Evolutionary conservation across 2,888 invertebrate genomes (phyloP), one percentile per base, ranked within the genome.

Genomic region (Phlogophora meticulosa): DNA sequence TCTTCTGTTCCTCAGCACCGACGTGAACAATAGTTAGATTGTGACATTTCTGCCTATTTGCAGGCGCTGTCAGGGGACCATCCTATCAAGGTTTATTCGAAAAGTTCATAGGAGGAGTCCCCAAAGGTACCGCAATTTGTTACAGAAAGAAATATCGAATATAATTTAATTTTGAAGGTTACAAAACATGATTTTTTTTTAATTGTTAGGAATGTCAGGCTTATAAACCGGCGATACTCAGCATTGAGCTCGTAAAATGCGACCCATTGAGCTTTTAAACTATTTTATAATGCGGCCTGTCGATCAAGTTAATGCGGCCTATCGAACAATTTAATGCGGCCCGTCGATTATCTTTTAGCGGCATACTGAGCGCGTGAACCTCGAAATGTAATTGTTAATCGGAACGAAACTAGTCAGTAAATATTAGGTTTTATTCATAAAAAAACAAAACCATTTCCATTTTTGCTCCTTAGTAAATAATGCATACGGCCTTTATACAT

Each of bases 21-120:
- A 28, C 5, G 2, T 28, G 20, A 10, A 0, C 3, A 24, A 34
- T 57, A 59, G 60, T 58, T 59, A 55, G 73, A 28, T 58, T 67
- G 66, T 76, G 61, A 74, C 43, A 73, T 59, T 74, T 80, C 48
- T 77, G 61, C 76, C 52, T 64, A 66, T 69, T 93, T 93, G 84
- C 93, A 93, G 93, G 90, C 75, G 77, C 76, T 58, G 80, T 72
- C 79, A 75, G 74, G 64, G 82, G 56, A 28, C 70, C 73, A 52
- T 74, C 80, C 36, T 93, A 84, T 86, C 93, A 92, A 81, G 85
- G 88, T 32, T 81, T 90, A 45, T 93, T 91, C 75, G 92, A 93
- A 89, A 86, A 87, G 57, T 93, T 93, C 90, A 69, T 91, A 72
- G 80, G 72, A 75, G 82, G 78, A 68, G 45, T 63, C 51, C 81